These are phyloP conservation scores for Oryzaephilus surinamensis DNA, from an alignment of 1,140 invertebrate species.

Conservation along the genomic window DNA sequence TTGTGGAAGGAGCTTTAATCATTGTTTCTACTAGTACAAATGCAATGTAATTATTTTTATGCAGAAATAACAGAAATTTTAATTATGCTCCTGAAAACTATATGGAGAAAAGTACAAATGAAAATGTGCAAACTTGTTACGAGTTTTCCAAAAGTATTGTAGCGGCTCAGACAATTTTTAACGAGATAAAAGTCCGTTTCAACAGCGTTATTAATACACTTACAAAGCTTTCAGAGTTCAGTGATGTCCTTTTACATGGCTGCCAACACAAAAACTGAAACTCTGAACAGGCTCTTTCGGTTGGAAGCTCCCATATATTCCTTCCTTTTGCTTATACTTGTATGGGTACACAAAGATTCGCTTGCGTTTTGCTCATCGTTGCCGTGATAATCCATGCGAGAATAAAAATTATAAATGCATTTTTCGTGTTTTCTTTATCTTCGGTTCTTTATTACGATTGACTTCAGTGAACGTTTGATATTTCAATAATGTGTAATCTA, in stretches of 20 bases:
- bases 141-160: no score
- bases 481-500: constrained; percentile 14
- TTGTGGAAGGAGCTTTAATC: no score
- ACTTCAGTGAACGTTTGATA: no score
- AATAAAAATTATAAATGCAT: constrained; percentile 17
- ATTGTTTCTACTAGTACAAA: no score
- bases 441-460: background rate
- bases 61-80: no score
- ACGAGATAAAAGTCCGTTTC: constrained; percentile 16
- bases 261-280: constrained; percentile 13
- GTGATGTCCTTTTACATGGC: constrained; percentile 16
- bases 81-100: no score
- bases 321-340: constrained; percentile 5
- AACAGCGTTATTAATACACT: constrained; percentile 16
- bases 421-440: constrained; percentile 14
- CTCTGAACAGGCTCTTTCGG: constrained; percentile 8
- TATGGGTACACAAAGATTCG: constrained; percentile 8
- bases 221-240: constrained; percentile 15
- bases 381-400: constrained; percentile 13
- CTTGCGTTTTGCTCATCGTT: constrained; percentile 5
- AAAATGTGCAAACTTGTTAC: no score
- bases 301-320: constrained; percentile 9
- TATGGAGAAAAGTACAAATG: no score
- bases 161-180: no score
- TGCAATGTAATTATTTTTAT: no score